Percentiles rank a stretch among this genome's conserved stretches.
phyloP scores from a whole-genome alignment of 2,888 invertebrate genomes.

The Portevinia maculata region DNA sequence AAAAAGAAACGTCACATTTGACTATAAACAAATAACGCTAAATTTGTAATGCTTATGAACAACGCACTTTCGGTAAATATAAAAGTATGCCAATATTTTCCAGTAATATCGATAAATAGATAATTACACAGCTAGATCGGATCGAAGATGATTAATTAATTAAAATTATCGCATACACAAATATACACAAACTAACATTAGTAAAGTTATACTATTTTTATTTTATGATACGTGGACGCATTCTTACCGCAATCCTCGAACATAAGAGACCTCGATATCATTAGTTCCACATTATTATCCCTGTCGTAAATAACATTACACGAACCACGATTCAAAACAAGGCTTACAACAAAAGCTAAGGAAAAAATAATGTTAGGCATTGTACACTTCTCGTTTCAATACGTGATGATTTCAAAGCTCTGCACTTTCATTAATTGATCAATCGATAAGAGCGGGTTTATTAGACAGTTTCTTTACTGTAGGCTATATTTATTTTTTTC shows the following conservation, averaged over 20 bases:
- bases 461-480: slow-evolving; percentile 3
- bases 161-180: slow-evolving; percentile 2
- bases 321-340: slow-evolving; percentile 7
- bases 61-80: too few species aligned
- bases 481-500: slow-evolving; percentile 28
- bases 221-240: not conserved
- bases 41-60: too few species aligned
- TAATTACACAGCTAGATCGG: not conserved
- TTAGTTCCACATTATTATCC: not conserved
- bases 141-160: not conserved
- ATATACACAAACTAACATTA: not conserved
- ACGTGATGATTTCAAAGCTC: slow-evolving; percentile 8
- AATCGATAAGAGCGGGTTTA: slow-evolving; percentile 11
- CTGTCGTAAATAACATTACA: slow-evolving; percentile 21
- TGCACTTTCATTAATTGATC: slow-evolving; percentile 15
- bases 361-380: slow-evolving; percentile 39
- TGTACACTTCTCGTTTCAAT: not conserved
- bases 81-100: too few species aligned
- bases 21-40: too few species aligned
- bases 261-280: slow-evolving; percentile 39
- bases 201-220: not conserved
- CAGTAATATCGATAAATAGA: too few species aligned
- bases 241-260: slow-evolving; percentile 70
- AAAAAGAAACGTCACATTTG: too few species aligned
- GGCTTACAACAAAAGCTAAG: not conserved